Evolutionary conservation across 2,888 invertebrate genomes (phyloP).

Genomic region (Lumbricus terrestris): DNA sequence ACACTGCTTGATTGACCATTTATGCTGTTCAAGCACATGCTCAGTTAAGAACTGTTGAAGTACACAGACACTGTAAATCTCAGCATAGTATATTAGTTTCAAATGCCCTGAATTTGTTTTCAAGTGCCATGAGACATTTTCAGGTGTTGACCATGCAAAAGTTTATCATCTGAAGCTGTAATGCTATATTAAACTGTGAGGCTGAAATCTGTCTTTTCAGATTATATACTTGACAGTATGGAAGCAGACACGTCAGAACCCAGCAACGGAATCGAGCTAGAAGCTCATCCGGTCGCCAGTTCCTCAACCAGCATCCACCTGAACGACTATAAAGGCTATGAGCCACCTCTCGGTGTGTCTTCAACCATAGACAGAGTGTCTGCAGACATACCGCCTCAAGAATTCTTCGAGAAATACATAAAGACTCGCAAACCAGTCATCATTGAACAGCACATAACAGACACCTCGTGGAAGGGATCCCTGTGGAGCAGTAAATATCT

Average conservation of each 20-base stretch:
- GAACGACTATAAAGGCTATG: constrained; percentile 31
- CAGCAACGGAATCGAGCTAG: background rate
- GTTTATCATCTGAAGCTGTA: background rate
- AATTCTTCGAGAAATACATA: constrained; percentile 30
- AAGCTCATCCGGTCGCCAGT: background rate
- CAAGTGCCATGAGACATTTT: background rate
- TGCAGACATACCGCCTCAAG: constrained; percentile 21
- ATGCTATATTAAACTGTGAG: background rate
- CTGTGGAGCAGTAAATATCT: constrained; percentile 32
- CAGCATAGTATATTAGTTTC: background rate
- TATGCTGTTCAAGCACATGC: too few species aligned
- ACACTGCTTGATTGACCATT: too few species aligned
- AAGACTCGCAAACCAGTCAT: constrained; percentile 28
- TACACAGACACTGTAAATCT: background rate
- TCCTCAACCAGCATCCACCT: background rate
- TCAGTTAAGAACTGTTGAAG: too few species aligned
- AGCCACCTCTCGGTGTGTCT: constrained; percentile 22
- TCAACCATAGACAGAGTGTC: constrained; percentile 17
- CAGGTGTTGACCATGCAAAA: background rate
- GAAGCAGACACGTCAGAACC: background rate
- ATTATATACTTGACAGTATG: background rate
- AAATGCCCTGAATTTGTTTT: background rate
- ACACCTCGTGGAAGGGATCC: constrained; percentile 24
- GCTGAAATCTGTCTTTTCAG: background rate
- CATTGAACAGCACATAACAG: constrained; percentile 23